phyloP scores from a whole-genome alignment of 1,140 invertebrate species.

The Ooceraea biroi region DNA sequence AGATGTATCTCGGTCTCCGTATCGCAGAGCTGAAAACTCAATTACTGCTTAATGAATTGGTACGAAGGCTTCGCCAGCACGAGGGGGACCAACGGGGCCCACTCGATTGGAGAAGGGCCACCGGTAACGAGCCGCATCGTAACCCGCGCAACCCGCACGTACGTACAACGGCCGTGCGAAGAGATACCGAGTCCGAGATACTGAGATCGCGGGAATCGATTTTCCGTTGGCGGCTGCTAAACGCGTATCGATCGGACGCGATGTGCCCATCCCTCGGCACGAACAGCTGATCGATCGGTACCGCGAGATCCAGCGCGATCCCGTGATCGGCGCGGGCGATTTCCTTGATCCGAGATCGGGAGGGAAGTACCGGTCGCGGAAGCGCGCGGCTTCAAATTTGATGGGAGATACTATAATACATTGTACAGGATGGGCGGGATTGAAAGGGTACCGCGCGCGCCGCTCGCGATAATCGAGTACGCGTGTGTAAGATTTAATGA shows the following conservation, averaged over 20 bases:
- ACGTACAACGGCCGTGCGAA: constrained; percentile 24
- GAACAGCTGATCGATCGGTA: constrained; percentile 50
- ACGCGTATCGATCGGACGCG: constrained; percentile 53
- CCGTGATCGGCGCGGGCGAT: constrained; percentile 28
- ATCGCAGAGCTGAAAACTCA: constrained; percentile 84
- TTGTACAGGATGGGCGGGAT: constrained; percentile 39
- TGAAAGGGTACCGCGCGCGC: constrained; percentile 41
- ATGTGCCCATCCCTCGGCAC: constrained; percentile 39
- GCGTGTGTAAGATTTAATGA: constrained; percentile 58
- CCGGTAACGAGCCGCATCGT: constrained; percentile 80
- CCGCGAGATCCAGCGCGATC: constrained; percentile 45
- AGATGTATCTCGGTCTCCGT: constrained; percentile 81
- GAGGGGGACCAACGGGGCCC: constrained; percentile 44
- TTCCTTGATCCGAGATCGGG: constrained; percentile 25
- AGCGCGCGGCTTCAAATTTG: constrained; percentile 30
- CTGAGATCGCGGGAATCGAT: constrained; percentile 70
- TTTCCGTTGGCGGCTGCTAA: constrained; percentile 55
- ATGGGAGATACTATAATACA: constrained; percentile 54
- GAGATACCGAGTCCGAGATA: constrained; percentile 72
- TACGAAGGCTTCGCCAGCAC: constrained; percentile 46
- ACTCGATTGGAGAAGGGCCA: constrained; percentile 26
- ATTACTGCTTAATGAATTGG: constrained; percentile 85
- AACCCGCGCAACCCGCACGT: constrained; percentile 59
- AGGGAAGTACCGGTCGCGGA: constrained; percentile 14
- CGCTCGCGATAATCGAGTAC: constrained; percentile 46